Base-by-base conservation (phyloP, 2,797 vertebrate species). In the Gymnothorax reevesii region DNA sequence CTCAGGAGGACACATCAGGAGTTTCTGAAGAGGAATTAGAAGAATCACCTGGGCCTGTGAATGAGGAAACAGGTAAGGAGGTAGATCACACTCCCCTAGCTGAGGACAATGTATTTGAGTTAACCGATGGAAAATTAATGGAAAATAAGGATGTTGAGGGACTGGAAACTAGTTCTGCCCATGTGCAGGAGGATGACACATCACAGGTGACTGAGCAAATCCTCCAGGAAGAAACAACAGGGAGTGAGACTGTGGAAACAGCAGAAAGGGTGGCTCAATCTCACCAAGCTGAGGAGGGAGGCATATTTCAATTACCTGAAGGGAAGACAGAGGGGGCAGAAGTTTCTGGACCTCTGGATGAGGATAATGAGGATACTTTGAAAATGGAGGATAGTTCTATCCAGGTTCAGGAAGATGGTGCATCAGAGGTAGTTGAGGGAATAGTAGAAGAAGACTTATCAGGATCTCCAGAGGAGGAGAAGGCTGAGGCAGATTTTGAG, bases 191-290 rank as follows among this genome's bases (percentile, higher is more conserved):
- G 20, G 77, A 80, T n/a, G 1, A 52, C 27, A 80, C 49, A 77
- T 42, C 73, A 80, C 20, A 3, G 10, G 13, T 80, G n/a, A 33
- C 42, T 80, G 13, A 27, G 17, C 49, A 7, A 80, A 55, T 20
- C 22, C 55, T 80, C 12, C 49, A 80, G 27, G 15, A 80, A 55
- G 52, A 54, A 80, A 0, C 17, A 22, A 22, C 49, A 22, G 20
- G 49, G 55, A 60, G 22, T 84, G 27, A 42, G 17, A 7, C 5
- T 57, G 59, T 3, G 8, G 64, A 83, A 3, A 57, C 20, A 4
- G 59, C 85, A 25, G 84, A 87, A 83, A 82, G 80, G 15, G 5
- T 66, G n/a, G 62, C 27, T 80, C 49, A 54, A 52, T 22, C 52
- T n/a, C 17, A 6, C 77, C 25, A 64, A 57, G 17, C 25, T 5